These are phyloP conservation scores for Coluber constrictor DNA, from an alignment of 2,797 vertebrate species.

Conservation along the genomic window DNA sequence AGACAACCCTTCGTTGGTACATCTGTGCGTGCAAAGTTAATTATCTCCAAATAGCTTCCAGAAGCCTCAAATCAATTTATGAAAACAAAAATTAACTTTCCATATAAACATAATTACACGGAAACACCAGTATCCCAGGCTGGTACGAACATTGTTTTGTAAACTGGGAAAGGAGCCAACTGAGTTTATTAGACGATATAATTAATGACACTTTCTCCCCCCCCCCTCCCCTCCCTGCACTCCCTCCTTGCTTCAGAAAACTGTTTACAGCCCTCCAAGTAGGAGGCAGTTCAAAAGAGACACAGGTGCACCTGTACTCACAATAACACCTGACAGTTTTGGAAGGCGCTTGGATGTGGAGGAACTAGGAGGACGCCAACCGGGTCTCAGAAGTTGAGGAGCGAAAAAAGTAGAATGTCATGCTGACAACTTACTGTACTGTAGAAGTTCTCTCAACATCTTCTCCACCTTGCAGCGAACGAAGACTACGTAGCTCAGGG, in stretches of 20 bases:
- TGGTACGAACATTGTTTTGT: constrained; percentile 65
- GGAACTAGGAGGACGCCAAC: constrained; percentile 35
- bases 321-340: constrained; percentile 42
- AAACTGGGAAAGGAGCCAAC: constrained; percentile 72
- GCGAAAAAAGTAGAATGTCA: neutral
- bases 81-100: constrained; percentile 77
- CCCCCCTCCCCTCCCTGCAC: fast-evolving
- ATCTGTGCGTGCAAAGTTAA: constrained; percentile 68
- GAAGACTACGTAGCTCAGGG: neutral
- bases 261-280: constrained; percentile 61
- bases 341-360: constrained; percentile 48
- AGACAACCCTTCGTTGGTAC: constrained; percentile 46
- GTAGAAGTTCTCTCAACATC: neutral
- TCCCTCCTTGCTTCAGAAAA: constrained; percentile 59
- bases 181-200: constrained; percentile 73
- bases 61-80: constrained; percentile 76
- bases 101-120: constrained; percentile 74
- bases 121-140: constrained; percentile 67
- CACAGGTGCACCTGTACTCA: neutral
- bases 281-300: constrained; percentile 36
- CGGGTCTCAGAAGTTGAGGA: constrained; percentile 8
- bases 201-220: constrained; percentile 69
- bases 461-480: neutral
- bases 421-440: neutral
- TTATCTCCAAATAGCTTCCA: constrained; percentile 74